These are phyloP conservation scores for Illadopsis cleaveri DNA, from an alignment of 2,113 vertebrate species.

Conservation along the genomic window DNA sequence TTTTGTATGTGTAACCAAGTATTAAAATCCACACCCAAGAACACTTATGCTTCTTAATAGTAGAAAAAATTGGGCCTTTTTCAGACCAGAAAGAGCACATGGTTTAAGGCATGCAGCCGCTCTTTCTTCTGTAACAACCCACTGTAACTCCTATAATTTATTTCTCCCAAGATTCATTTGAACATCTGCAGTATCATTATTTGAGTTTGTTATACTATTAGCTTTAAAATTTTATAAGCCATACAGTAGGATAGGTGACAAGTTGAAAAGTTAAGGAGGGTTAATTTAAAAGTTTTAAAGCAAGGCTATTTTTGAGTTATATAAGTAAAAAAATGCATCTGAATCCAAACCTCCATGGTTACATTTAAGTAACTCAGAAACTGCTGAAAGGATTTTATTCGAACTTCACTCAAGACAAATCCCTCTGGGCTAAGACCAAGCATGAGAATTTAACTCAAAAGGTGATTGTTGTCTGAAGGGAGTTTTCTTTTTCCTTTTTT, in stretches of 20 bases:
- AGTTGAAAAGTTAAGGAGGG: constrained; percentile 65
- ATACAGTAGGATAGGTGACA: constrained; percentile 67
- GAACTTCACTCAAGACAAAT: constrained; percentile 41
- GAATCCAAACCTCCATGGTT: constrained; percentile 61
- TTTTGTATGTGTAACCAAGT: not conserved
- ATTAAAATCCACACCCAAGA: constrained; percentile 19
- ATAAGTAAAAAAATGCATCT: constrained; percentile 56
- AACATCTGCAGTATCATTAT: constrained; percentile 69
- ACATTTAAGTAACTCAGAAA: constrained; percentile 57
- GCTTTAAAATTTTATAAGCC: constrained; percentile 73
- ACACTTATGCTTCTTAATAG: not conserved
- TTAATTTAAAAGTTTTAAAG: constrained; percentile 72
- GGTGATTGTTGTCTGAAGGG: constrained; percentile 55
- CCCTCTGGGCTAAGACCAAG: constrained; percentile 56
- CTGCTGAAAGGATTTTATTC: constrained; percentile 63
- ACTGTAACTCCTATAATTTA: constrained; percentile 48
- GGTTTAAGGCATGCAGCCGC: constrained; percentile 5
- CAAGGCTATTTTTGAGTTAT: constrained; percentile 66
- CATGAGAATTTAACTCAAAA: constrained; percentile 57
- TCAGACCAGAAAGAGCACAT: constrained; percentile 40
- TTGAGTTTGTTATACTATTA: constrained; percentile 67
- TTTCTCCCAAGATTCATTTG: constrained; percentile 64
- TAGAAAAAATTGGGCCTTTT: constrained; percentile 34
- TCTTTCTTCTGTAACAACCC: constrained; percentile 32
- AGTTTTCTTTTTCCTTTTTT: not conserved